Evolutionary conservation across 2,797 vertebrate species (phyloP), one percentile per base, ranked within the genome.

Genomic region (Yasuhikotakia modesta): DNA sequence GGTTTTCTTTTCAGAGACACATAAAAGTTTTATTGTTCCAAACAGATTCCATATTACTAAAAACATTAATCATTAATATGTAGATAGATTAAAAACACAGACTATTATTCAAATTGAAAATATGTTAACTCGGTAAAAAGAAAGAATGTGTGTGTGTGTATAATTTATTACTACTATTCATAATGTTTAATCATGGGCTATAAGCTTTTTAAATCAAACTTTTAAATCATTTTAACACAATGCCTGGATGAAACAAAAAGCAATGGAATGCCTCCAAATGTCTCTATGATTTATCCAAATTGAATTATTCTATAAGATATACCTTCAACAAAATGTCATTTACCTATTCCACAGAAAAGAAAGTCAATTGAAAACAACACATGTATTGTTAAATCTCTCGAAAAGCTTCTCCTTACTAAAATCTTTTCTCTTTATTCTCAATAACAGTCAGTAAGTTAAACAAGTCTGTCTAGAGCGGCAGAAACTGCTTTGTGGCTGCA

Each of bases 21-120:
- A 53, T 1, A 4, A 24, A 13, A 30, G 63, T 52, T 66, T 27
- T 30, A 66, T 10, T 66, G 50, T 66, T 66, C 3, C 4, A 66
- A 21, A 16, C 63, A 11, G 6, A 57, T 67, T 52, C 4, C 17
- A n/a, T 75, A 66, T 66, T 66, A 75, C 32, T 45, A 55, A 75
- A 74, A 74, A 73, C 13, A 24, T 57, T 4, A 35, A 64, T 63
- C 13, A 73, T 64, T 52, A 52, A 39, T 74, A 74, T 65, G 61
- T 39, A 65, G 14, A 65, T 63, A 19, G 60, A 63, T 63, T 35
- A 17, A 63, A 52, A 50, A 52, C 21, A 39, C 7, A 14, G 53
- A 12, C 2, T 19, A 72, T 45, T 55, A 45, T 16, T 58, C 24
- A 30, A 48, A 63, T 22, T 30, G 13, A 60, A 30, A 17, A 48